These are phyloP conservation scores for Trichogramma pretiosum DNA, from an alignment of 1,140 invertebrate species.

Conservation along the genomic window DNA sequence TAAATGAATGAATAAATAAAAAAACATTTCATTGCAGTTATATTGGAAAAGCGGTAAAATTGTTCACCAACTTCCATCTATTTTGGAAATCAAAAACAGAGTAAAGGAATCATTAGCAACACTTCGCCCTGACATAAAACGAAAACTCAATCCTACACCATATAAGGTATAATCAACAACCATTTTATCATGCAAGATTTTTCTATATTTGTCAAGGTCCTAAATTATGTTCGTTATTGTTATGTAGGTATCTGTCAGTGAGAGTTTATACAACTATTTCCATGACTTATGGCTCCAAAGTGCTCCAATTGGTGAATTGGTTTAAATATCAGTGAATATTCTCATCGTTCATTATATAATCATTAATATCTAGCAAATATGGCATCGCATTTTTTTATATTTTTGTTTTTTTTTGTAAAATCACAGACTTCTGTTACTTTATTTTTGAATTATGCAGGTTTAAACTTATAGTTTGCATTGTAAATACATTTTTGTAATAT, in stretches of 20 bases:
- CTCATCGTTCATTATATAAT: no score
- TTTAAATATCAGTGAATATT: no score
- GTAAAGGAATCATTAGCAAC: conserved; percentile 74
- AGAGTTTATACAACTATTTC: conserved; percentile 88
- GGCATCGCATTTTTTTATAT: no score
- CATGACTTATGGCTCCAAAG: conserved; percentile 95
- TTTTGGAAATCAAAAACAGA: conserved; percentile 69
- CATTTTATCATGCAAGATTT: conserved; percentile 2
- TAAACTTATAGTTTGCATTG: no score
- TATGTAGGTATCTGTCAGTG: conserved; percentile 92
- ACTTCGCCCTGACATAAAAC: conserved; percentile 85
- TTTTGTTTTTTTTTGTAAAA: no score
- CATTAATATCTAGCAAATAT: no score
- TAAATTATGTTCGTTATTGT: no score
- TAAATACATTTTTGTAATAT: no score
- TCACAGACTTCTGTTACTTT: no score
- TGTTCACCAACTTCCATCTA: conserved; percentile 57
- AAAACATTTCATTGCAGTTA: conserved; percentile 42
- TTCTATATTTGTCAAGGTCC: not conserved
- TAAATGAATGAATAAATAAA: no score
- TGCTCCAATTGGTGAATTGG: conserved; percentile 95
- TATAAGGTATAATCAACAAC: conserved; percentile 96
- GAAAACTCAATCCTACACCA: conserved; percentile 94
- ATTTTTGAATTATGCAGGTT: no score
- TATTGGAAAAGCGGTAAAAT: conserved; percentile 83